Evolutionary conservation across 2,113 vertebrate genomes (phyloP).

Genomic region (Microcebus lehilahytsara): DNA sequence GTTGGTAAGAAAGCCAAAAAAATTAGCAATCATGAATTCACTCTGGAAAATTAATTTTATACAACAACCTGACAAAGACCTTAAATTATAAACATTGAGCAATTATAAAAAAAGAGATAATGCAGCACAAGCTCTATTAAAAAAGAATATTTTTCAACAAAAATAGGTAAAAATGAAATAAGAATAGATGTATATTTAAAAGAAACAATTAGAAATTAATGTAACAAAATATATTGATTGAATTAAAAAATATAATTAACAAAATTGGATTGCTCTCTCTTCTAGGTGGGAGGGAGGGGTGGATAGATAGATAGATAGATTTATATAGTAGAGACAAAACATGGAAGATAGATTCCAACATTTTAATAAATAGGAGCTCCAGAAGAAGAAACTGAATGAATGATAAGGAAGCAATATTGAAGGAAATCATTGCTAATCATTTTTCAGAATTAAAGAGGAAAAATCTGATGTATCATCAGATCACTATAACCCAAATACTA

Average conservation of each 20-base stretch:
- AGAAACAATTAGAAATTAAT: neutral
- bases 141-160: conserved; percentile 17
- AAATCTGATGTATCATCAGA: neutral
- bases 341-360: neutral
- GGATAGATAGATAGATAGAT: neutral
- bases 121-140: neutral
- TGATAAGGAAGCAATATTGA: neutral
- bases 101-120: neutral
- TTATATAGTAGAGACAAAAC: neutral
- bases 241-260: neutral
- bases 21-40: neutral
- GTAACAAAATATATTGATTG: neutral
- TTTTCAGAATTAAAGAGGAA: neutral
- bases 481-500: neutral
- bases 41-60: conserved; percentile 15
- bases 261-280: neutral
- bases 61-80: neutral
- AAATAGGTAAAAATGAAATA: neutral
- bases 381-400: neutral
- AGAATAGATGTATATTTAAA: neutral
- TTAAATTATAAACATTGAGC: conserved; percentile 2
- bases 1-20: neutral
- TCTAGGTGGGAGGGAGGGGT: neutral
- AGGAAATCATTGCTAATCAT: neutral
- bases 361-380: neutral